Evolutionary conservation across 2,888 invertebrate species (phyloP), one percentile per base, ranked within the genome.

Genomic region (Agapostemon virescens): DNA sequence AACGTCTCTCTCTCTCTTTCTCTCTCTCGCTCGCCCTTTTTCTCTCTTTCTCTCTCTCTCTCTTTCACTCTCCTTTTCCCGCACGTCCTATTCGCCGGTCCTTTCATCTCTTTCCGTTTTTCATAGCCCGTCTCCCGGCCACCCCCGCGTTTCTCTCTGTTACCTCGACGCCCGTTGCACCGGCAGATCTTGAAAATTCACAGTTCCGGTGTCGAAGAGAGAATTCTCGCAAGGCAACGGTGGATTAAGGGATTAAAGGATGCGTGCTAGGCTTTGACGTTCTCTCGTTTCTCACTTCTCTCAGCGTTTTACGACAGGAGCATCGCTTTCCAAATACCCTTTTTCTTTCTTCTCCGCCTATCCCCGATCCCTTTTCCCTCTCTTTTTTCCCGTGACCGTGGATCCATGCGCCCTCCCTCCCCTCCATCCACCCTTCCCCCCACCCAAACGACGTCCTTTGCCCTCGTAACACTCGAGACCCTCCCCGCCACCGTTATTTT

Each of bases 231-330:
- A 81, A 82, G 84, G 82, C 80, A 86, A 80, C 78, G 83, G 74
- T 81, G 84, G 82, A 86, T 88, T 87, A 87, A 83, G 84, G 88
- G 87, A 88, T 87, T 87, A 87, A 88, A 87, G 87, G 85, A 84
- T 79, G 86, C 78, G 86, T 77, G 77, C 69, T 26, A 33, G 74
- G 82, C 82, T 87, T 87, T 83, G 84, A 84, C 84, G 72, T 78
- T 77, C 77, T 77, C 77, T 68, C 84, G 70, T 76, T 78, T 85
- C 81, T 84, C 83, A 69, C 78, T 81, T 83, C 79, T 63, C 81
- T 77, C 76, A 72, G 45, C 75, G 74, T 85, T 83, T 83, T 74
- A 64, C 79, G 77, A 83, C 81, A 79, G 77, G 78, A 87, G 86
- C 71, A 80, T 80, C 79, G 88, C 80, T 87, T 73, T 83, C 80